Evolutionary conservation across 2,888 invertebrate species (phyloP), one percentile per base, ranked within the genome.

Genomic region (Heliconius aoede): DNA sequence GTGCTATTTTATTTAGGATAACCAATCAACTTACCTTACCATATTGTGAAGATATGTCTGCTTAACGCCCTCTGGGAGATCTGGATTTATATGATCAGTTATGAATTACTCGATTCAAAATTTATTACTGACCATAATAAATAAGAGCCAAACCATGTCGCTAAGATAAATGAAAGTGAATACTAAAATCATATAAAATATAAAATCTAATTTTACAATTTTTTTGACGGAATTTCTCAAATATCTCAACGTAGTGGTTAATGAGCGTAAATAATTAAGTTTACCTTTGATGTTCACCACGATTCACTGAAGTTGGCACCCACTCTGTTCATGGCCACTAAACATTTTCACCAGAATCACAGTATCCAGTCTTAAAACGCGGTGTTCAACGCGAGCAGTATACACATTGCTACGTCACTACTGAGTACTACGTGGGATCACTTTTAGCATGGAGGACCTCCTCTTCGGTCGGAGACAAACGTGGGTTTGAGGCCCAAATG

Each of bases 401-500:
- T 84, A 83, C 78, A 86, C 90, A 91, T 90, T 83, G 82, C 89
- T 86, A 85, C 87, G 89, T 82, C 78, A 79, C 65, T 40, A 65
- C 65, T 24, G 65, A 26, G 76, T 81, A 81, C 75, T 79, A 77
- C 82, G 82, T 81, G 85, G 81, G 83, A 80, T 82, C 32, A 71
- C 73, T 62, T 83, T 83, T 78, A 80, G 80, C 81, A 80, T 81
- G 81, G 84, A 85, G 82, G 84, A 76, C 79, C 80, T 82, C 88
- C 86, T 84, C 87, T 86, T 84, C 85, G 84, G 84, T 83, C 85
- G 87, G 87, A 84, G 85, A 82, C 88, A 85, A 86, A 86, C 89
- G 90, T 83, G 85, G 86, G 85, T 92, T 84, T 93, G 93, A 89
- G 87, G 84, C 83, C 86, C 82, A 80, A 86, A 81, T 85, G 82